These are phyloP conservation scores for Gouania willdenowi DNA, from an alignment of 2,797 vertebrate genomes.

Conservation along the genomic window DNA sequence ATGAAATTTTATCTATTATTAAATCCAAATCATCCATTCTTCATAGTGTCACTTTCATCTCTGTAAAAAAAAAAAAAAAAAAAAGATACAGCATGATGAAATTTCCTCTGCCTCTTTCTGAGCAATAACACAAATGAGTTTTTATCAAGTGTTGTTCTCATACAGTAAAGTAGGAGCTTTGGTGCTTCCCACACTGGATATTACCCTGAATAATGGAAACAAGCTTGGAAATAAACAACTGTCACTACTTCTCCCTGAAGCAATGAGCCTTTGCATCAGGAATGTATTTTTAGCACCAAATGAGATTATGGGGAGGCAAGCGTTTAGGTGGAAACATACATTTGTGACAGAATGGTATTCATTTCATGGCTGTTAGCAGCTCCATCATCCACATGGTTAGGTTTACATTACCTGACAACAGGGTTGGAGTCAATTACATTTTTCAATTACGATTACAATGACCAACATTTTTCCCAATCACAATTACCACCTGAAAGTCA, in stretches of 20 bases:
- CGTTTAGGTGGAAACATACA: not conserved
- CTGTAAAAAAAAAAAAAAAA: not conserved
- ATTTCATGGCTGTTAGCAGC: not conserved
- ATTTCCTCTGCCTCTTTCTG: not conserved
- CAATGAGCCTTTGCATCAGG: not conserved
- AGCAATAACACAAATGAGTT: conserved; percentile 12
- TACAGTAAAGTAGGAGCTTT: not conserved
- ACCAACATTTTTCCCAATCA: too few species aligned
- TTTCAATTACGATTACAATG: too few species aligned
- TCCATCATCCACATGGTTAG: too few species aligned
- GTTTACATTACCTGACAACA: too few species aligned
- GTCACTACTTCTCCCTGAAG: conserved; percentile 2
- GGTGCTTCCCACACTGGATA: conserved; percentile 1
- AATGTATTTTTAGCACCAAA: not conserved
- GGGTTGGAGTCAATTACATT: too few species aligned
- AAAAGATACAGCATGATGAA: conserved; percentile 23
- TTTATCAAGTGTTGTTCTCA: conserved; percentile 11
- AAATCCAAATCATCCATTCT: not conserved
- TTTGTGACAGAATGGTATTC: not conserved
- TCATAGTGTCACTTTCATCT: conserved; percentile 3
- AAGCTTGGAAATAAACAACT: conserved; percentile 13
- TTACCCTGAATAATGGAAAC: conserved; percentile 10
- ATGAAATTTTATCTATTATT: too few species aligned
- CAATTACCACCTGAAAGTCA: too few species aligned
- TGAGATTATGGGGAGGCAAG: not conserved